Conservation (phyloP, 2,888 invertebrate genomes). For the Hyalella azteca region DNA sequence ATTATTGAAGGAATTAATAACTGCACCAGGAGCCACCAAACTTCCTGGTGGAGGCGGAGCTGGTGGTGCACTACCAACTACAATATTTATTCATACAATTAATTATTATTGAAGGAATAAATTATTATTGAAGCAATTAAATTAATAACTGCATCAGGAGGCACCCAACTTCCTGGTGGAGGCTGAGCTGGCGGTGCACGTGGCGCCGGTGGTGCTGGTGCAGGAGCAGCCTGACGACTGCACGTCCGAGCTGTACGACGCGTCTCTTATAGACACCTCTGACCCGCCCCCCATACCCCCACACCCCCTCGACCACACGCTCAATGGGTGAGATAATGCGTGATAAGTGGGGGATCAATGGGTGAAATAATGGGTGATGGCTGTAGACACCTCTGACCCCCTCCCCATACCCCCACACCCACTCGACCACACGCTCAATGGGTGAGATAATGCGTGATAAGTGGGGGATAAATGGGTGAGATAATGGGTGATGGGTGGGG, state of each 20-base stretch:
- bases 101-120: too few relatives aligned
- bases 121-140: too few relatives aligned
- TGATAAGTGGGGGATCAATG: too few relatives aligned
- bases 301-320: constrained; percentile 50
- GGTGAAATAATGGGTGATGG: too few relatives aligned
- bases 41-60: constrained; percentile 88
- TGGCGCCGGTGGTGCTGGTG: constrained; percentile 81
- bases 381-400: constrained; percentile 53
- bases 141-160: constrained; percentile 69
- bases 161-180: constrained; percentile 94
- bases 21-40: constrained; percentile 92
- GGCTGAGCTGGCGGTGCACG: constrained; percentile 90
- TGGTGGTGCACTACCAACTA: constrained; percentile 90
- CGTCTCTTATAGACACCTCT: constrained; percentile 50
- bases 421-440: constrained; percentile 68
- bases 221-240: constrained; percentile 50
- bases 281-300: constrained; percentile 56
- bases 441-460: too few relatives aligned
- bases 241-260: constrained; percentile 15
- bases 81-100: too few relatives aligned
- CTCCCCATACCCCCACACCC: constrained; percentile 57
- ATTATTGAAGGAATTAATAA: too few relatives aligned
- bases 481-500: too few relatives aligned
- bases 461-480: too few relatives aligned
- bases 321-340: constrained; percentile 88